These are phyloP conservation scores for Darevskia mixta DNA, from an alignment of 2,797 vertebrate species.

Conservation along the genomic window DNA sequence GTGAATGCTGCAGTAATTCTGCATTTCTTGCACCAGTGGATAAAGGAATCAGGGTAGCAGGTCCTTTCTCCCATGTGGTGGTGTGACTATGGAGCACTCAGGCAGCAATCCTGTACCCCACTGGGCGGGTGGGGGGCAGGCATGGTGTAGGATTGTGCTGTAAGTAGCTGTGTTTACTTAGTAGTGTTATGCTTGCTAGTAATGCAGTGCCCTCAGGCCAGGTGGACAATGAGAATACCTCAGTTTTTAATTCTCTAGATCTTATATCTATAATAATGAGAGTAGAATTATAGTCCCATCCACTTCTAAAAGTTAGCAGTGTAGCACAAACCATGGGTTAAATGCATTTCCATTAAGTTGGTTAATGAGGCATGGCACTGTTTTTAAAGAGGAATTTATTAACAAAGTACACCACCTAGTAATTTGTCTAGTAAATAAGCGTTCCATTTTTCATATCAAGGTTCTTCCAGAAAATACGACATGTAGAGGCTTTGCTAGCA, in stretches of 20 bases:
- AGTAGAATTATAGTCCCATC: not conserved
- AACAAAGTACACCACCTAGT: conserved; percentile 15
- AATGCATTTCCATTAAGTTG: not conserved
- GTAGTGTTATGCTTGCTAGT: not conserved
- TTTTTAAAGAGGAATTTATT: conserved; percentile 8
- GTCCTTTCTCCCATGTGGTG: not conserved
- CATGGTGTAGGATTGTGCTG: not conserved
- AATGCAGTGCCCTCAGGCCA: not conserved
- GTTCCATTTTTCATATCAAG: not conserved
- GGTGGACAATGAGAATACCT: conserved; percentile 19
- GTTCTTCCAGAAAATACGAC: accelerated
- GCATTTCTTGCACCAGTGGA: not conserved
- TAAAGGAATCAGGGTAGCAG: not conserved
- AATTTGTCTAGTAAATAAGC: not conserved
- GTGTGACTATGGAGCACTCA: not conserved
- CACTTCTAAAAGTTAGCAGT: conserved; percentile 4
- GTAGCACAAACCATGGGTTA: conserved; percentile 26
- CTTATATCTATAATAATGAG: conserved; percentile 11
- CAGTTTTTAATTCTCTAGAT: conserved; percentile 18
- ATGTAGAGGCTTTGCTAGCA: not conserved
- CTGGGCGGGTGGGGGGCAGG: not conserved
- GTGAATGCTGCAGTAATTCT: not conserved
- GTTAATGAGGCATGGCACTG: conserved; percentile 15
- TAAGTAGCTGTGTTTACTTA: not conserved
- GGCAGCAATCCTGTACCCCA: not conserved